Conservation (phyloP, 92 coral and sea anemone species). For the Epizoanthus scotinus region DNA sequence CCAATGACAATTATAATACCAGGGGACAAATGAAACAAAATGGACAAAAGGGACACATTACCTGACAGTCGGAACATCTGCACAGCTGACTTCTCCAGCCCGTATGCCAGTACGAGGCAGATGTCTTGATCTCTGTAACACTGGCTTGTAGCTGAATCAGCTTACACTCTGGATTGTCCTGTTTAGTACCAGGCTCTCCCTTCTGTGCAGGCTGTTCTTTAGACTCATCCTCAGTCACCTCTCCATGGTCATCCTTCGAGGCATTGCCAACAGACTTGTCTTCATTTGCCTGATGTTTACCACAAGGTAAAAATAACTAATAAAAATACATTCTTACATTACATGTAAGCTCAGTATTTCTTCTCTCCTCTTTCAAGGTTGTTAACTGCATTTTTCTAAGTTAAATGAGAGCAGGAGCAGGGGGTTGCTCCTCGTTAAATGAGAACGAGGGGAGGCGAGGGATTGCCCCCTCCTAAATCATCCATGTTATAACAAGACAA, state of each 20-base stretch:
- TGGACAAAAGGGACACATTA: conserved; percentile 21
- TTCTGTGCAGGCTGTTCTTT: conserved; percentile 16
- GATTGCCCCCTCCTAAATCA: too few relatives aligned
- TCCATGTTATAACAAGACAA: too few relatives aligned
- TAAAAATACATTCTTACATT: background rate
- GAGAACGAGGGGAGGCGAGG: too few relatives aligned
- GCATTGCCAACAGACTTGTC: conserved; percentile 2
- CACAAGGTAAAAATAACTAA: background rate
- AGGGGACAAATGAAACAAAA: background rate
- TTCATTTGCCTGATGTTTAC: conserved; percentile 11
- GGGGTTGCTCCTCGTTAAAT: too few relatives aligned
- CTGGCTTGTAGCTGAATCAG: conserved; percentile 67
- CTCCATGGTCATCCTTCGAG: conserved; percentile 2
- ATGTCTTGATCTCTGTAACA: conserved; percentile 35
- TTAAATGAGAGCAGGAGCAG: too few relatives aligned
- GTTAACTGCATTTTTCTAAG: too few relatives aligned
- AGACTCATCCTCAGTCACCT: background rate
- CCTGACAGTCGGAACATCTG: conserved; percentile 77
- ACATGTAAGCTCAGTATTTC: background rate
- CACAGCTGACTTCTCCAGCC: conserved; percentile 94
- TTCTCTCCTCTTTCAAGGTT: background rate
- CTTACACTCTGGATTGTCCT: conserved; percentile 55
- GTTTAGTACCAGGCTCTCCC: conserved; percentile 10
- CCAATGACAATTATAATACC: background rate
- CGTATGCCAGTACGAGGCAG: conserved; percentile 79